These are phyloP conservation scores for Aldrovandia affinis DNA, from an alignment of 2,797 vertebrate genomes.

Conservation along the genomic window DNA sequence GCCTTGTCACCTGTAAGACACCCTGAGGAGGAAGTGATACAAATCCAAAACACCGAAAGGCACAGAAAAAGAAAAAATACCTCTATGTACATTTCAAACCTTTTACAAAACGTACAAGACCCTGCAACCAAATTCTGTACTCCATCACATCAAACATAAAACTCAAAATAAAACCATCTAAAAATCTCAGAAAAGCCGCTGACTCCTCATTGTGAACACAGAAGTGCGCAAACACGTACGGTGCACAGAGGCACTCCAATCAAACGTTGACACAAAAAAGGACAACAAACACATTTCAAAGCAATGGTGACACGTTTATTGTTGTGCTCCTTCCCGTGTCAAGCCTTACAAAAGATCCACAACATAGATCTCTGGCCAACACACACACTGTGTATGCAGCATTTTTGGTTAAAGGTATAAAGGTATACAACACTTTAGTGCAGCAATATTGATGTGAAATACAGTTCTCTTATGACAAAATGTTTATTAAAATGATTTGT, in stretches of 20 bases:
- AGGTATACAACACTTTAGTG: neutral
- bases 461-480: neutral
- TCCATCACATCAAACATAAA: neutral
- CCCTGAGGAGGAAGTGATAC: no score
- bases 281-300: neutral
- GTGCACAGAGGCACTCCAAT: neutral
- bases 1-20: neutral
- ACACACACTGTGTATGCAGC: neutral
- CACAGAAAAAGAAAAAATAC: neutral
- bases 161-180: no score
- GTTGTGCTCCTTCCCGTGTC: neutral
- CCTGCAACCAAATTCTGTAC: neutral
- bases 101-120: neutral
- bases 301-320: constrained; percentile 26
- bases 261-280: neutral
- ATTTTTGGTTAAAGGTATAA: neutral
- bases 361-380: neutral
- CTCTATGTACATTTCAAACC: neutral
- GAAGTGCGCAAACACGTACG: neutral
- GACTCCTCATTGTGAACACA: no score
- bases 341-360: constrained; percentile 15
- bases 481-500: neutral
- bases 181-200: neutral
- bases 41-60: neutral
- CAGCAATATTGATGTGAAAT: neutral